These are phyloP conservation scores for Aix galericulata DNA, from an alignment of 2,113 vertebrate species.

Conservation along the genomic window DNA sequence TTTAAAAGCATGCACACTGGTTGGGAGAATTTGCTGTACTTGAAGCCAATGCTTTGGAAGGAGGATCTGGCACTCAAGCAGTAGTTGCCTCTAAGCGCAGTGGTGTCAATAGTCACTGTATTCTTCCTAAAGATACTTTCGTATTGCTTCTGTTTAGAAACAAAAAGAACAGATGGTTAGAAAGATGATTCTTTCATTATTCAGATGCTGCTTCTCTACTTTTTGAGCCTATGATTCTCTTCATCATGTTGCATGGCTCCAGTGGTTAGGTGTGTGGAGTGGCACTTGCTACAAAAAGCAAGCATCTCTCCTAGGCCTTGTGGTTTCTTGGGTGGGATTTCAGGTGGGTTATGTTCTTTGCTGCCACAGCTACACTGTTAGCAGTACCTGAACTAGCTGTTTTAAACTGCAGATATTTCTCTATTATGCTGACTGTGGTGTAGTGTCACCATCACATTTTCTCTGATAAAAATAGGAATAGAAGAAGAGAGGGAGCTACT, in stretches of 20 bases:
- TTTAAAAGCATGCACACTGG: slow-evolving; percentile 25
- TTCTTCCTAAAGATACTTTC: not conserved
- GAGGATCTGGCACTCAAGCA: slow-evolving; percentile 59
- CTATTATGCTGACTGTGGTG: not conserved
- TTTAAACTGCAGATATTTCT: not conserved
- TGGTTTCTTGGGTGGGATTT: not conserved
- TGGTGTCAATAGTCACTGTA: not conserved
- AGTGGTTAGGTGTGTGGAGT: not conserved
- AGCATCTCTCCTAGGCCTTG: not conserved
- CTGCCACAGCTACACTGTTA: not conserved
- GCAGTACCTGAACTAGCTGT: not conserved
- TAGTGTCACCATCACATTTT: not conserved
- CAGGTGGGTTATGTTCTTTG: not conserved
- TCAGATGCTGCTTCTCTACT: not conserved
- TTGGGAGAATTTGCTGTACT: slow-evolving; percentile 52
- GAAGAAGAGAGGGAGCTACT: not conserved
- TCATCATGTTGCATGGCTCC: not conserved
- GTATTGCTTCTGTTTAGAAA: not conserved
- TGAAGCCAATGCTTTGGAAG: not conserved
- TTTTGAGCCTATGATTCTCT: not conserved
- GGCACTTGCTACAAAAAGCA: not conserved
- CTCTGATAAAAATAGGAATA: not conserved
- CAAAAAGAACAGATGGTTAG: not conserved
- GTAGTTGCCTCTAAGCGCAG: slow-evolving; percentile 9
- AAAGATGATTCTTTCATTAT: not conserved